Evolutionary conservation across 2,888 invertebrate species (phyloP).

Genomic region (Tenthredo mesomela): DNA sequence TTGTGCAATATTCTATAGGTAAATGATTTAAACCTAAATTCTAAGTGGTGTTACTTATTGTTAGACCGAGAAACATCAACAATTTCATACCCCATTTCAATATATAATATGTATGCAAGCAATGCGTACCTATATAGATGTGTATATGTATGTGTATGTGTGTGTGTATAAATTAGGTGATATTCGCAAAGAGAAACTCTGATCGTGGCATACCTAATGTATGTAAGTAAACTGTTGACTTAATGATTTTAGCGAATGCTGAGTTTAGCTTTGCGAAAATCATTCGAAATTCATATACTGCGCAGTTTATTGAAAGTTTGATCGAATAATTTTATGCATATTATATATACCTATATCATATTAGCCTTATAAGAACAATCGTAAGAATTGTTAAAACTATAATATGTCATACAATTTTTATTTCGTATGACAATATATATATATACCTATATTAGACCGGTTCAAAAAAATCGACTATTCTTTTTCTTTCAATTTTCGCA

Average conservation of each 20-base stretch:
- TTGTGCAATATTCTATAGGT: neutral
- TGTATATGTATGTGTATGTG: neutral
- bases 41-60: constrained; percentile 15
- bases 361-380: no score
- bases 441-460: no score
- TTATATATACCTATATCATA: no score
- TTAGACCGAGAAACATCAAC: constrained; percentile 18
- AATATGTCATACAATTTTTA: neutral
- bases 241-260: neutral
- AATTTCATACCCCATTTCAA: neutral
- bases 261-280: neutral
- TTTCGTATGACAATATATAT: no score
- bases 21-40: neutral
- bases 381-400: constrained; percentile 21
- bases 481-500: no score
- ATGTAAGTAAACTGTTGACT: neutral
- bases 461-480: no score
- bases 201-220: neutral
- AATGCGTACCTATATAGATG: neutral
- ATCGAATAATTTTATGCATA: neutral
- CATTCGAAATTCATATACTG: neutral
- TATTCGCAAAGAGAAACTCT: neutral
- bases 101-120: neutral
- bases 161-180: neutral
- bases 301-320: neutral